phyloP scores from a whole-genome alignment of 2,113 vertebrate genomes.

The Odontesthes bonariensis region DNA sequence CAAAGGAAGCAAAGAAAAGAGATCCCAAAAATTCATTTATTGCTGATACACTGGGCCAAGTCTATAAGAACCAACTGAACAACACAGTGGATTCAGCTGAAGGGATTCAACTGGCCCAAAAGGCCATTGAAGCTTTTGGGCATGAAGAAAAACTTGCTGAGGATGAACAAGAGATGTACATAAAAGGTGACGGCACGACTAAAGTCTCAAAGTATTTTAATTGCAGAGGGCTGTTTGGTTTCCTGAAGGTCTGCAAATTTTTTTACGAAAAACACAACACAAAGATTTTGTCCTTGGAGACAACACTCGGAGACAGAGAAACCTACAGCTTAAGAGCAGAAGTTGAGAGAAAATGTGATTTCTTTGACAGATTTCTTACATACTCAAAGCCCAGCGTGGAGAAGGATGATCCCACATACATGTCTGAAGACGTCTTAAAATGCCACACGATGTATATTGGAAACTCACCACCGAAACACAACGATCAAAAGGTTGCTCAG shows the following conservation, averaged over 20 bases:
- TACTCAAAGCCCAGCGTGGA: constrained; percentile 10
- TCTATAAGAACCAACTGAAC: constrained; percentile 49
- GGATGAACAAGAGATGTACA: background rate
- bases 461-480: background rate
- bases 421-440: accelerated
- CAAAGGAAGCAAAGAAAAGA: constrained; percentile 11
- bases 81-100: accelerated
- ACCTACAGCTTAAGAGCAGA: background rate
- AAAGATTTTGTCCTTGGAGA: accelerated
- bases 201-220: constrained; percentile 12
- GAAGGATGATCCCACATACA: constrained; percentile 14
- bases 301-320: constrained; percentile 1
- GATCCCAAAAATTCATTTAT: constrained; percentile 55
- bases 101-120: constrained; percentile 1
- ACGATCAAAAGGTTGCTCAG: no score
- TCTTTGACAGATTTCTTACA: constrained; percentile 14
- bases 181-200: background rate
- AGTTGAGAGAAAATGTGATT: background rate
- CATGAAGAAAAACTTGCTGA: constrained; percentile 44
- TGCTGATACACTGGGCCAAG: constrained; percentile 68
- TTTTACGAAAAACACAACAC: constrained; percentile 7
- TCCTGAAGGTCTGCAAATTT: constrained; percentile 28
- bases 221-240: constrained; percentile 27
- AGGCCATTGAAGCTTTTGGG: constrained; percentile 42
- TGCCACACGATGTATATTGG: constrained; percentile 20